Evolutionary conservation across 2,888 invertebrate species (phyloP), one percentile per base, ranked within the genome.

Genomic region (Apodemia hepburni): DNA sequence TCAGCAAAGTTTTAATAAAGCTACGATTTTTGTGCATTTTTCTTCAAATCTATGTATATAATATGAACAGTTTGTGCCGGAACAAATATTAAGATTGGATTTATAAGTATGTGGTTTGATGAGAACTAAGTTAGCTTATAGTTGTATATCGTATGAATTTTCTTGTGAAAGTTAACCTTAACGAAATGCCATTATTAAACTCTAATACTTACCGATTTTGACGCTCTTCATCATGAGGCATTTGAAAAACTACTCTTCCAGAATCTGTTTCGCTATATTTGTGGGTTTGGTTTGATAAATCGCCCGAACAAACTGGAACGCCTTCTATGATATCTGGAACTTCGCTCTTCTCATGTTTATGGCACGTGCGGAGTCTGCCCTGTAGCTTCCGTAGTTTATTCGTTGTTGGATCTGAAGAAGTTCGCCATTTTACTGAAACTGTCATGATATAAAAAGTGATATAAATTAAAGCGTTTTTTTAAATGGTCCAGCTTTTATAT

Each of bases 301-400:
- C 87, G 7, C 82, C 84, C 0, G 88, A 83, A 64, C 92, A 92
- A 0, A 89, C 92, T 0, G 92, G 92, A 3, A 92, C 92, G 0
- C 90, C 92, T 64, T 92, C 92, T 22, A 92, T 92, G 2, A 92
- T 92, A 64, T 92, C 92, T 0, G 92, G 92, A 4, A 92, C 92
- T 69, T 92, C 92, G 35, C 77, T 89, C 70, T 92, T 92, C 69
- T 92, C 92, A 58, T 87, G 80, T 65, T 87, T 87, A 68, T 81
- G 87, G 68, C 90, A 87, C 68, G 84, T 80, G 6, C 89, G 80
- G 15, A 87, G 73, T 45, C 91, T 79, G 8, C 82, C 79, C 66
- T 87, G 86, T 1, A 82, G 73, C 63, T 91, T 88, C 69, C 81
- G 86, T 18, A 77, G 71, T 69, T 87, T 87, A 67, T 82, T 85